phyloP scores from a whole-genome alignment of 2,797 vertebrate genomes.

The Onychomys leucogaster region DNA sequence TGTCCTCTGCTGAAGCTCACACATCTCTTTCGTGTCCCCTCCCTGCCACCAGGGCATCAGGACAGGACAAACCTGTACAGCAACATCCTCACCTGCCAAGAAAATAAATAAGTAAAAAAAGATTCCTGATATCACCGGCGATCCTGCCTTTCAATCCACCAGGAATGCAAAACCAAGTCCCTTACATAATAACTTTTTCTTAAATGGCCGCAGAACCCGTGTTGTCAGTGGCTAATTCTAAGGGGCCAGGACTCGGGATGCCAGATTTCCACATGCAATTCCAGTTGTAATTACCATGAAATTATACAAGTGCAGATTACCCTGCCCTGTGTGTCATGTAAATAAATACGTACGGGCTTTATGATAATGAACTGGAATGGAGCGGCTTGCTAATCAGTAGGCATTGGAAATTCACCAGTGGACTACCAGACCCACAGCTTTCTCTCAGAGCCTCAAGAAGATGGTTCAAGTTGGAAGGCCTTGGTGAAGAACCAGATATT shows the following conservation, averaged over 20 bases:
- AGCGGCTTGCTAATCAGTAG: conserved; percentile 82
- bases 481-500: not conserved
- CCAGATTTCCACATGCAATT: conserved; percentile 83
- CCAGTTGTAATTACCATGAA: conserved; percentile 84
- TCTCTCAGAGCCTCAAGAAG: not conserved
- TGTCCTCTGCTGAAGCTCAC: conserved; percentile 28
- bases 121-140: not conserved
- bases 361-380: conserved; percentile 83
- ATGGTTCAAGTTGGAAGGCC: not conserved
- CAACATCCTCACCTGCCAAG: conserved; percentile 29
- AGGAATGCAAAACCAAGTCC: conserved; percentile 62
- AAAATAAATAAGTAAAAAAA: not conserved
- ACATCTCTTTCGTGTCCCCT: conserved; percentile 12
- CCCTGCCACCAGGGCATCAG: conserved; percentile 33
- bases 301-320: conserved; percentile 87
- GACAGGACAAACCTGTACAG: conserved; percentile 60
- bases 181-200: conserved; percentile 82
- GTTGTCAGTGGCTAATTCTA: conserved; percentile 72
- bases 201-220: conserved; percentile 70
- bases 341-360: conserved; percentile 85
- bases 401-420: conserved; percentile 79
- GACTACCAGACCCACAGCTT: conserved; percentile 68
- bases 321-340: conserved; percentile 82
- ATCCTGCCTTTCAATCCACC: conserved; percentile 66
- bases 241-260: conserved; percentile 73